Percentiles rank a stretch among this genome's conserved stretches.
Evolutionary conservation across 1,140 invertebrate genomes (phyloP).

Genomic region (Drosophila triauraria): DNA sequence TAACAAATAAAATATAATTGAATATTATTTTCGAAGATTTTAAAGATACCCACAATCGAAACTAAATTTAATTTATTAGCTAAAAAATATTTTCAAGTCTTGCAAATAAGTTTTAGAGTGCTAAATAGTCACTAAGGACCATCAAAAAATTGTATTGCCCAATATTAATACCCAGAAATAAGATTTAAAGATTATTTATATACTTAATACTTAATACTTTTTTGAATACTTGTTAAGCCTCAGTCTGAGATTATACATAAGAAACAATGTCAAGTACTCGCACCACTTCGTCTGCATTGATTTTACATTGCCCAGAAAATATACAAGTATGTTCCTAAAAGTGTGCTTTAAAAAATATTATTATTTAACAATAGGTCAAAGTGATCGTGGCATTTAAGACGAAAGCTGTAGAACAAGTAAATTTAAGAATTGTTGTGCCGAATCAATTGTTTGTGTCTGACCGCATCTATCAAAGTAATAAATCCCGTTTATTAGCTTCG

Average conservation of each 20-base stretch:
- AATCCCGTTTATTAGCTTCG: slow-evolving; percentile 5
- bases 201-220: no score
- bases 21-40: not conserved
- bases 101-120: not conserved
- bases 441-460: slow-evolving; percentile 9
- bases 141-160: not conserved
- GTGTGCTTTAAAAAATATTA: slow-evolving; percentile 27
- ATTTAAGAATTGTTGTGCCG: slow-evolving; percentile 14
- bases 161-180: not conserved
- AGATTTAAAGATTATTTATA: no score
- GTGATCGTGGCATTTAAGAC: slow-evolving; percentile 13
- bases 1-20: not conserved
- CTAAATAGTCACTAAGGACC: not conserved
- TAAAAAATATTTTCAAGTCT: not conserved
- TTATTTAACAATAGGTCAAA: slow-evolving; percentile 3
- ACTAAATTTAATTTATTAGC: no score
- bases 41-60: no score
- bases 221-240: not conserved
- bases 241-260: not conserved
- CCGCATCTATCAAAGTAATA: slow-evolving; percentile 9
- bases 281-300: no score
- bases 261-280: not conserved
- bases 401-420: slow-evolving; percentile 19
- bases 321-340: slow-evolving; percentile 4
- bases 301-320: slow-evolving; percentile 2